These are phyloP conservation scores for Synanceia verrucosa DNA, from an alignment of 2,797 vertebrate species.

Conservation along the genomic window DNA sequence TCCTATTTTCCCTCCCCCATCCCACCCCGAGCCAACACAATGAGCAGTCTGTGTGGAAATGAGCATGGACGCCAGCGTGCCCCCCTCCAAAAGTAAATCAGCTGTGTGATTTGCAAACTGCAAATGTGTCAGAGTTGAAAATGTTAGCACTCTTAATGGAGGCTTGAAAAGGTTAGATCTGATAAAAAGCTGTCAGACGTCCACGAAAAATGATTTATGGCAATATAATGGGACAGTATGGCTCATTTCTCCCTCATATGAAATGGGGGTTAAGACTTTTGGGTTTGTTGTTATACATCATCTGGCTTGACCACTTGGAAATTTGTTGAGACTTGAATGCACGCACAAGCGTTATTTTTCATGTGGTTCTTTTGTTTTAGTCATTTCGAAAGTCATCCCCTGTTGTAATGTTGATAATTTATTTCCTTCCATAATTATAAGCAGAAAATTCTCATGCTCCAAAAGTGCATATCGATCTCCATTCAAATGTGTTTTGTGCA, in stretches of 20 bases:
- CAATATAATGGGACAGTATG: conserved; percentile 97
- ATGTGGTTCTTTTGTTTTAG: conserved; percentile 54
- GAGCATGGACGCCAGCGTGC: conserved; percentile 68
- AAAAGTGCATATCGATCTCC: conserved; percentile 44
- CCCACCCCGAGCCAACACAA: conserved; percentile 46
- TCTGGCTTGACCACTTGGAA: conserved; percentile 91
- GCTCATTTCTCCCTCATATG: conserved; percentile 97
- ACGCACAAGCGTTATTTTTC: conserved; percentile 69
- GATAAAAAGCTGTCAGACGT: conserved; percentile 98
- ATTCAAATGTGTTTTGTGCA: conserved; percentile 30
- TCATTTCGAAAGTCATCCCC: conserved; percentile 37
- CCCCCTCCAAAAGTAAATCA: conserved; percentile 94
- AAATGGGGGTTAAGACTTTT: conserved; percentile 94
- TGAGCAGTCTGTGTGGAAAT: conserved; percentile 69
- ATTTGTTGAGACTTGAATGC: conserved; percentile 85
- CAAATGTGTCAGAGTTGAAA: conserved; percentile 97
- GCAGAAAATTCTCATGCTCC: conserved; percentile 29
- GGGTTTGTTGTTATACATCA: conserved; percentile 89
- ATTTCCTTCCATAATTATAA: conserved; percentile 47
- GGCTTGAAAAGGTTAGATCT: conserved; percentile 99
- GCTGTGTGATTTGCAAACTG: conserved; percentile 96
- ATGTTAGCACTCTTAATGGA: conserved; percentile 97
- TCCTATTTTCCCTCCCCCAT: conserved; percentile 29
- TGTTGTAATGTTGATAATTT: conserved; percentile 39
- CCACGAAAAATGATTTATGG: conserved; percentile 98